Evolutionary conservation across 53 echinoderm and acorn worm species (phyloP), one percentile per base, ranked within the genome.

Genomic region (Antedon mediterranea): DNA sequence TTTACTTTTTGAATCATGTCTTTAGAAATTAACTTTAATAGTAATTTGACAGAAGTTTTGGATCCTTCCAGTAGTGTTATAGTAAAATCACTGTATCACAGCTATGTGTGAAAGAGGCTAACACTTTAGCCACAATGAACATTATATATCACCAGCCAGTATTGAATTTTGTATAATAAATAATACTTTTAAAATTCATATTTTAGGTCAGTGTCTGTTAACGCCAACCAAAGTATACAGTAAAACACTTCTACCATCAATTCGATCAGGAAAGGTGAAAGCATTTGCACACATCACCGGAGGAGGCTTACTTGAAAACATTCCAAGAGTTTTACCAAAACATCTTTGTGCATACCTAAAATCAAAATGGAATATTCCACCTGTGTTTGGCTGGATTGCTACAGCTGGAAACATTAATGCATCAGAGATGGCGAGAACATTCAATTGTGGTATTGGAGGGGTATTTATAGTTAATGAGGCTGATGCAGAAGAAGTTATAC

Each of bases 201-300:
- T 32, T 74, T 7, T 76, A 98, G 98, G 98, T 75, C 90, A 90
- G 37, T 88, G 85, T 32, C 80, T 98, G 43, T 79, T 98, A 43
- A 88, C 90, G 9, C 98, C 98, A 78, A 98, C 98, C 33, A 92
- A 85, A 81, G 92, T 98, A 43, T 98, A 98, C 83, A 84, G 88
- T 85, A 90, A 92, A 85, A 78, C 88, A 18, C 84, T 98, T 29
- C 79, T 98, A 33, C 98, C 98, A 27, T 85, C 87, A 43, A 84
- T 98, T 79, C 76, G 83, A 23, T 80, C 85, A 7, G 85, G 84
- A 28, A 84, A 79, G 33, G 88, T 93, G 80, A 98, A 98, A 88
- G 98, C 98, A 31, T 98, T 89, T 74, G 92, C 98, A 33, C 98
- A 98, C 86, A 98, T 98, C 86, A 98, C 98, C 27, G 98, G 98